These are phyloP conservation scores for Hyphantria cunea DNA, from an alignment of 1,140 invertebrate genomes.

Conservation along the genomic window DNA sequence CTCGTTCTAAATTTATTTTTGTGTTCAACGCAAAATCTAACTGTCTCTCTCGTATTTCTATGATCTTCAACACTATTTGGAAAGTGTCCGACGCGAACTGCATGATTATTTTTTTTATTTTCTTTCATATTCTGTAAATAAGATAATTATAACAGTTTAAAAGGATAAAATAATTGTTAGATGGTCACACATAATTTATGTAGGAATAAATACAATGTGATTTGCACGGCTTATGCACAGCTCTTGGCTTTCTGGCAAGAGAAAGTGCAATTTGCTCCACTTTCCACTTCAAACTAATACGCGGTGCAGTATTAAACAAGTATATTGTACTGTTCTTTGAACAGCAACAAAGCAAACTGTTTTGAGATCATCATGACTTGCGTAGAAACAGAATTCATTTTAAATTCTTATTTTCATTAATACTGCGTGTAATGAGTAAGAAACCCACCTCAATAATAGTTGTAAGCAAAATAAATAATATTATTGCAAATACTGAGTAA, in stretches of 20 bases:
- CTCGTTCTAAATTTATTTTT: slow-evolving; percentile 29
- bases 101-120: slow-evolving; percentile 36
- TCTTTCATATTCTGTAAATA: slow-evolving; percentile 31
- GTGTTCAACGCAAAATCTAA: slow-evolving; percentile 6
- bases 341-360: too few relatives aligned
- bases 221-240: slow-evolving; percentile 55
- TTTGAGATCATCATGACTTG: neutral
- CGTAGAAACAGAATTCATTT: neutral
- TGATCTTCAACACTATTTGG: slow-evolving; percentile 30
- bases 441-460: too few relatives aligned
- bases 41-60: slow-evolving; percentile 17
- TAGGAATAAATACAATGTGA: slow-evolving; percentile 35
- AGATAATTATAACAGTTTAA: slow-evolving; percentile 36
- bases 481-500: slow-evolving; percentile 4
- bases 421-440: too few relatives aligned
- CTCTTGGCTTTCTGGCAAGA: slow-evolving; percentile 54
- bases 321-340: neutral
- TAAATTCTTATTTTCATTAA: neutral
- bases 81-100: slow-evolving; percentile 14
- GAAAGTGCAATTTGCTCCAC: slow-evolving; percentile 72
- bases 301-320: slow-evolving; percentile 23
- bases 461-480: too few relatives aligned
- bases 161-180: slow-evolving; percentile 34
- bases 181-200: slow-evolving; percentile 27
- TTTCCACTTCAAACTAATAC: slow-evolving; percentile 58